Conservation (phyloP, 1,140 invertebrate species). For the Luehdorfia chinensis region DNA sequence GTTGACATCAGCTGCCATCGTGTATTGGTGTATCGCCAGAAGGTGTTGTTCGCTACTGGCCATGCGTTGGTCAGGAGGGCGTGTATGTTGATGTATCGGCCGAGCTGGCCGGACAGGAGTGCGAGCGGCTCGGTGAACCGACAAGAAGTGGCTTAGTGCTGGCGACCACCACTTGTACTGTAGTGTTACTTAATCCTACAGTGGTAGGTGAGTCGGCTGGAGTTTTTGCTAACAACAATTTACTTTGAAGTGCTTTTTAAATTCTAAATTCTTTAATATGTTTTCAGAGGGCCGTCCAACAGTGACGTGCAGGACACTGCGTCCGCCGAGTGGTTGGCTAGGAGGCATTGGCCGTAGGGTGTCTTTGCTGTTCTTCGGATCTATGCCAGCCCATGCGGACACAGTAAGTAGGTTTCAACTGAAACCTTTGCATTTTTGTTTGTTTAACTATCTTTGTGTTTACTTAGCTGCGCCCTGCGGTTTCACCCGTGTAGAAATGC, state of each 20-base stretch:
- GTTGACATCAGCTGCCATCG: conserved; percentile 80
- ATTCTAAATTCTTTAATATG: not conserved
- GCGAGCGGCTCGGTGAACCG: conserved; percentile 85
- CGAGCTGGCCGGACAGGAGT: conserved; percentile 91
- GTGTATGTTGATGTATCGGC: conserved; percentile 90
- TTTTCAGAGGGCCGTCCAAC: conserved; percentile 79
- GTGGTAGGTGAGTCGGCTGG: conserved; percentile 30
- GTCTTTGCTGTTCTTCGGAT: conserved; percentile 92
- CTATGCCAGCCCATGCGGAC: conserved; percentile 85
- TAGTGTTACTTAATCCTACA: conserved; percentile 84
- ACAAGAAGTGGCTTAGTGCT: conserved; percentile 88
- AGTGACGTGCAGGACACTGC: conserved; percentile 84
- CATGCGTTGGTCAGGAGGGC: conserved; percentile 91
- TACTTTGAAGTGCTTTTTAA: no score
- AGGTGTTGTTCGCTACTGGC: conserved; percentile 94
- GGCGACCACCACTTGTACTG: conserved; percentile 93
- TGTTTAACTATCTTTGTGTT: no score
- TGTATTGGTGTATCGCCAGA: conserved; percentile 96
- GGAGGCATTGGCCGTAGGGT: conserved; percentile 91
- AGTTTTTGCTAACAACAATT: no score
- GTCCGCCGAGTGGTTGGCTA: conserved; percentile 89
- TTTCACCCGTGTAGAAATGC: no score
- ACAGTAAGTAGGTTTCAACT: conserved; percentile 79
- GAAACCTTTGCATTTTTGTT: no score
- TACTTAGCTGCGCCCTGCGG: no score